A percentile compares a stretch with the other conserved stretches of the same genome.
Evolutionary conservation across 2,113 vertebrate genomes (phyloP).

Genomic region (Micronycteris hirsuta): DNA sequence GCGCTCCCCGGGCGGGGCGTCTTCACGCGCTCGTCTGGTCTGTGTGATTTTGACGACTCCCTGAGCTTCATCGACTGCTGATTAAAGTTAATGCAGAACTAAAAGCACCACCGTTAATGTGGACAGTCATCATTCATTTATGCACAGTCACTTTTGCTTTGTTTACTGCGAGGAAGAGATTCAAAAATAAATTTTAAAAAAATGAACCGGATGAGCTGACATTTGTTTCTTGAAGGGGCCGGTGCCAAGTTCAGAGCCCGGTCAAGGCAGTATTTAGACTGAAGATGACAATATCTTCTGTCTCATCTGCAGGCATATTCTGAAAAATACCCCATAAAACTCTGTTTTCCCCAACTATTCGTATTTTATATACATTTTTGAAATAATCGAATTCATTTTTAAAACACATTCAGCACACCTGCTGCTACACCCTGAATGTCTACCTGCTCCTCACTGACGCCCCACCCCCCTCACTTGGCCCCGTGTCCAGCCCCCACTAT

Average conservation of each 20-base stretch:
- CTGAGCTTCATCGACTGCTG: constrained; percentile 9
- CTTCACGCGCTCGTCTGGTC: background rate
- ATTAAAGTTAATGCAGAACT: constrained; percentile 47
- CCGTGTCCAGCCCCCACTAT: background rate
- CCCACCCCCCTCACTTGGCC: background rate
- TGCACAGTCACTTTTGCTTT: background rate
- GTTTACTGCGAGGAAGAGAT: background rate
- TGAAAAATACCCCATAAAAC: background rate
- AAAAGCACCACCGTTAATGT: background rate
- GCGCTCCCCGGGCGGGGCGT: background rate
- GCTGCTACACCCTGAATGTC: background rate
- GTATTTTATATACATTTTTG: background rate
- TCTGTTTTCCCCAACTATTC: background rate
- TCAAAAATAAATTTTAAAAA: background rate
- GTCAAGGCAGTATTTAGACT: background rate
- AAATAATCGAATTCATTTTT: background rate
- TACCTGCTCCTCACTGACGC: fast-evolving
- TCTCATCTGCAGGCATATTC: background rate
- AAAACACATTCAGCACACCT: background rate
- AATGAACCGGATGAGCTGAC: background rate
- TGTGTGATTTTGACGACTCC: background rate
- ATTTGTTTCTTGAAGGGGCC: background rate
- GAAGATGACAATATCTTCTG: background rate
- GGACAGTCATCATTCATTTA: background rate
- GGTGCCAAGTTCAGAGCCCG: background rate